These are phyloP conservation scores for Chelidonichthys spinosus DNA, from an alignment of 2,797 vertebrate genomes.

Conservation along the genomic window DNA sequence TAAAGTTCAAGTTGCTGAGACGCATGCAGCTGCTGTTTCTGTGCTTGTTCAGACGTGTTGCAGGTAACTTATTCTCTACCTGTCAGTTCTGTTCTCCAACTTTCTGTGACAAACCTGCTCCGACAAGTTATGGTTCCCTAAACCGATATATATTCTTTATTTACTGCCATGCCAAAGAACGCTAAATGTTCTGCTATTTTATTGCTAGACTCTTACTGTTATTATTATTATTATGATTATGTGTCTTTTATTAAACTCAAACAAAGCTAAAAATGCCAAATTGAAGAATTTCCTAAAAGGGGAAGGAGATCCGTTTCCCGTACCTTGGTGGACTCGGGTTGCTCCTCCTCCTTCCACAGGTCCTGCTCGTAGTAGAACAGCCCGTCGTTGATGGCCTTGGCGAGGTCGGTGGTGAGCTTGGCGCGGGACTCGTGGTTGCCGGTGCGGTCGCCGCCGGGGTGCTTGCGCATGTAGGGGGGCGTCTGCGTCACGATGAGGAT, in stretches of 20 bases:
- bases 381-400: slow-evolving; percentile 93
- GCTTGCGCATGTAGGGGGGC: slow-evolving; percentile 89
- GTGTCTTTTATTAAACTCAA: too few relatives aligned
- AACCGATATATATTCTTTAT: neutral
- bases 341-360: slow-evolving; percentile 89
- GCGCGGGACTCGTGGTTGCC: slow-evolving; percentile 87
- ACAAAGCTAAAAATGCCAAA: too few relatives aligned
- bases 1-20: too few relatives aligned
- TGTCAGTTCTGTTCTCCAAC: neutral
- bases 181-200: too few relatives aligned
- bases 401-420: slow-evolving; percentile 89
- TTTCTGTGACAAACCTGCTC: neutral
- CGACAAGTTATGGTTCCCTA: neutral
- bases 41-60: slow-evolving; percentile 2
- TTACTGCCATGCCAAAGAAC: neutral
- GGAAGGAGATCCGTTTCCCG: slow-evolving; percentile 21
- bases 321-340: slow-evolving; percentile 86
- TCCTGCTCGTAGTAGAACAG: slow-evolving; percentile 94
- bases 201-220: too few relatives aligned
- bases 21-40: too few relatives aligned
- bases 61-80: too few relatives aligned
- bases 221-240: too few relatives aligned
- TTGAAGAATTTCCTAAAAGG: too few relatives aligned
- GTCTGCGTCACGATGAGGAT: slow-evolving; percentile 96
- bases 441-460: slow-evolving; percentile 85